Evolutionary conservation across 2,797 vertebrate species (phyloP).

Genomic region (Characodon lateralis): DNA sequence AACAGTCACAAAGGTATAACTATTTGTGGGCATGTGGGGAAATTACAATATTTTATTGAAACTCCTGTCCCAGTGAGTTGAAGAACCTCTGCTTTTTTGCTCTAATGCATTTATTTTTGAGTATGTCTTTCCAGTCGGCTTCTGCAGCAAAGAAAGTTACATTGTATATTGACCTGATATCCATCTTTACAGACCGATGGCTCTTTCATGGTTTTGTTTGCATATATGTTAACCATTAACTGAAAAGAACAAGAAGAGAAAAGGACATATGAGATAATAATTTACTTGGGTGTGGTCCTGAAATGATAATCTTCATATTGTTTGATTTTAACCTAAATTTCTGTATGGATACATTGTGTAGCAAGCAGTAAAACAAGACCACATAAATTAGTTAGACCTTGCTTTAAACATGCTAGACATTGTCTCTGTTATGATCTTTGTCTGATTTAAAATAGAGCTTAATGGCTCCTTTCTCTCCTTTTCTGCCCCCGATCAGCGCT

Average conservation of each 20-base stretch:
- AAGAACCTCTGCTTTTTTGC: not conserved
- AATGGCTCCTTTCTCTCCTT: constrained; percentile 17
- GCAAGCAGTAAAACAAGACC: not conserved
- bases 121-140: constrained; percentile 11
- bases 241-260: not conserved
- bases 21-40: not conserved
- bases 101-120: constrained; percentile 9
- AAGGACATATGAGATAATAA: not conserved
- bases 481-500: constrained; percentile 77
- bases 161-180: not conserved
- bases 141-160: constrained; percentile 8
- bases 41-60: not conserved
- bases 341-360: not conserved
- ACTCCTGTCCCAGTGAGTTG: not conserved
- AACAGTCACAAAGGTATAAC: too few species aligned
- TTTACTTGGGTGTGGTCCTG: constrained; percentile 5
- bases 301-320: constrained; percentile 2
- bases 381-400: not conserved
- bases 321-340: constrained; percentile 9
- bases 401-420: constrained; percentile 5
- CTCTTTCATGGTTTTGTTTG: constrained; percentile 26
- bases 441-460: constrained; percentile 1
- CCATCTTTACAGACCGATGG: not conserved
- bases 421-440: not conserved
- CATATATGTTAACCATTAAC: not conserved